Conservation (phyloP, 2,888 invertebrate species). For the Drosophila pseudotakahashii region DNA sequence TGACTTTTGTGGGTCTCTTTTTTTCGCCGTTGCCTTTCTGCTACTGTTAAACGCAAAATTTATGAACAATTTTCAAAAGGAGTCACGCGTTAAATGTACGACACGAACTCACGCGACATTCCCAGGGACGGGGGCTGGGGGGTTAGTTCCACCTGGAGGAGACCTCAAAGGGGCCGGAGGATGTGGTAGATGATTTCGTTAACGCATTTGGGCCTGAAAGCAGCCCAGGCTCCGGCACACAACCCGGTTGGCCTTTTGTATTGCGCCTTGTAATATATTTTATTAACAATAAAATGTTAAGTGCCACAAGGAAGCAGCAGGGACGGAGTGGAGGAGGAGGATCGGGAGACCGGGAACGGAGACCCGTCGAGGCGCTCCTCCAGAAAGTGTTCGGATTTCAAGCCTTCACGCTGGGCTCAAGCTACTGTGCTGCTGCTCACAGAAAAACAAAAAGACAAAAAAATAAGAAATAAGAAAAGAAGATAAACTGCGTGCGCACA, state of each 20-base stretch:
- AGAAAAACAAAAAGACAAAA: background rate
- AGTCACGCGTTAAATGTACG: conserved; percentile 79
- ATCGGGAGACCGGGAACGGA: background rate
- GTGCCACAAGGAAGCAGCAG: conserved; percentile 64
- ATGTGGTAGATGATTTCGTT: conserved; percentile 71
- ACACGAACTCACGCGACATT: conserved; percentile 77
- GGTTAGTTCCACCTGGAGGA: background rate
- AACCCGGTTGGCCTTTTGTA: conserved; percentile 69
- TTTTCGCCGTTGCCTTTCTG: conserved; percentile 57
- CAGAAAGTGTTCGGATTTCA: conserved; percentile 32
- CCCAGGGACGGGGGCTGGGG: conserved; percentile 6
- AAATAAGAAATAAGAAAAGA: conserved; percentile 50
- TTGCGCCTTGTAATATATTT: conserved; percentile 77
- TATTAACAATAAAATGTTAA: conserved; percentile 81
- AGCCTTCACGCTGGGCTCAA: conserved; percentile 38
- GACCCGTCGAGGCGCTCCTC: conserved; percentile 17
- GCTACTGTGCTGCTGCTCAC: conserved; percentile 42
- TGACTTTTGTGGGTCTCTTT: conserved; percentile 14
- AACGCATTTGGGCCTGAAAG: conserved; percentile 64
- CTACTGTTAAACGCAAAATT: conserved; percentile 79
- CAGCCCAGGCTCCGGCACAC: conserved; percentile 8
- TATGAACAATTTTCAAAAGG: conserved; percentile 78
- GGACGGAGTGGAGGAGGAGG: background rate
- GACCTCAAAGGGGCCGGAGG: conserved; percentile 1
- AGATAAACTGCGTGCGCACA: conserved; percentile 83